phyloP scores from a whole-genome alignment of 2,888 invertebrate species.

The Lingula anatina region DNA sequence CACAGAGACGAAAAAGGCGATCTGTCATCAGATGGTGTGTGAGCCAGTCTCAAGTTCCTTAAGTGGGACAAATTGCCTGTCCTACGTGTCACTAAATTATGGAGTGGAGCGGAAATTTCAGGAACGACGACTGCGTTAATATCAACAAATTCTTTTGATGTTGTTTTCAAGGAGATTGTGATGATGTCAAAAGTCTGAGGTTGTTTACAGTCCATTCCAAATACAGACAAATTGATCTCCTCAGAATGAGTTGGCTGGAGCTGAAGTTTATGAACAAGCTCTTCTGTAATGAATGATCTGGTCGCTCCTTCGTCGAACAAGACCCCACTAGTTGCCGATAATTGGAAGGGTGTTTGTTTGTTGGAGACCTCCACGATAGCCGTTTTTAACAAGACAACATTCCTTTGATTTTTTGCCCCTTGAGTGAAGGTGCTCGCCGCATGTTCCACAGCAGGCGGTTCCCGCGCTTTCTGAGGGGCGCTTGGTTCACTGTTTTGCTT shows the following conservation, averaged over 20 bases:
- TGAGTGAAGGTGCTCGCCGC: no score
- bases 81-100: neutral
- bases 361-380: constrained; percentile 6
- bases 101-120: constrained; percentile 10
- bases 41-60: constrained; percentile 9
- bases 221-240: constrained; percentile 5
- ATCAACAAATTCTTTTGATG: constrained; percentile 3
- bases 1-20: constrained; percentile 6
- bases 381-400: constrained; percentile 9
- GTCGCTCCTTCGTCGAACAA: constrained; percentile 12
- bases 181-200: constrained; percentile 1
- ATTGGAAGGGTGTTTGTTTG: neutral
- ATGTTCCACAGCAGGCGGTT: no score
- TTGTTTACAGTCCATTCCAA: constrained; percentile 6
- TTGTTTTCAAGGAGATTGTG: constrained; percentile 6
- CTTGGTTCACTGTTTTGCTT: no score
- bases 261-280: constrained; percentile 9
- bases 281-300: constrained; percentile 8
- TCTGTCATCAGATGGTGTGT: constrained; percentile 5
- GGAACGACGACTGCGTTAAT: constrained; percentile 13
- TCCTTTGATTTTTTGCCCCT: neutral
- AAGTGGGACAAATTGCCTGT: constrained; percentile 4
- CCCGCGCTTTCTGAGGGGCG: no score
- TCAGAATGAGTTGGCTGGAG: constrained; percentile 5
- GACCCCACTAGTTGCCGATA: constrained; percentile 5